Evolutionary conservation across 1,140 invertebrate species (phyloP), one percentile per base, ranked within the genome.

Genomic region (Pygmarrhopalites habei): DNA sequence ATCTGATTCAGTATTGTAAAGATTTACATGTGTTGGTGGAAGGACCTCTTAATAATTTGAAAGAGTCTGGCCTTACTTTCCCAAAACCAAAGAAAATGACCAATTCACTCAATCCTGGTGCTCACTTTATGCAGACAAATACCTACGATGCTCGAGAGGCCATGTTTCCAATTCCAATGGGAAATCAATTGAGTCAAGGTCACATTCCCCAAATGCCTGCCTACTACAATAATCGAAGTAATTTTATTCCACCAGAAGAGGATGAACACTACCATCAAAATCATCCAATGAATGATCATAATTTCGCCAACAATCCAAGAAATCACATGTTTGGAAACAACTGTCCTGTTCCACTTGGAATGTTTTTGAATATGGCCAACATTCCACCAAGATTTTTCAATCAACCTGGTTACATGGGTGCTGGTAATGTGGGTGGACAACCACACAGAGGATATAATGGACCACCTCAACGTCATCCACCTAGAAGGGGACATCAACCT

Each of bases 21-120:
- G 95, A 99, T 73, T 90, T 96, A 68, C 92, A 94, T 73, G 92
- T 97, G 30, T 79, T 99, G 2, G 95, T 98, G 0, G 97, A 99
- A 79, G 97, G 97, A 1, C 95, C 96, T 0, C 77, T 99, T 12
- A 98, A 92, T 63, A 98, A 98, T 77, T 79, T 99, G 1, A 66
- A 56, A 44, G 92, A 98, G 74, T 95, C 92, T 0, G 83, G 92
- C 73, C 95, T 99, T 49, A 93, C 95, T 74, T 96, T 99, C 74
- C 90, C 92, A 10, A 98, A 98, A 77, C 95, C 95, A 7, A 93
- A 95, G 75, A 94, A 95, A 74, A 79, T 98, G 29, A 84, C 95
- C 1, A 97, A 98, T 77, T 84, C 88, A 1, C 83, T 89, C 26
- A 98, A 98, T 77, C 94, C 95, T 2, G 95, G 94, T 1, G 91